These are phyloP conservation scores for Marmota monax DNA, from an alignment of 2,113 vertebrate species.

Conservation along the genomic window DNA sequence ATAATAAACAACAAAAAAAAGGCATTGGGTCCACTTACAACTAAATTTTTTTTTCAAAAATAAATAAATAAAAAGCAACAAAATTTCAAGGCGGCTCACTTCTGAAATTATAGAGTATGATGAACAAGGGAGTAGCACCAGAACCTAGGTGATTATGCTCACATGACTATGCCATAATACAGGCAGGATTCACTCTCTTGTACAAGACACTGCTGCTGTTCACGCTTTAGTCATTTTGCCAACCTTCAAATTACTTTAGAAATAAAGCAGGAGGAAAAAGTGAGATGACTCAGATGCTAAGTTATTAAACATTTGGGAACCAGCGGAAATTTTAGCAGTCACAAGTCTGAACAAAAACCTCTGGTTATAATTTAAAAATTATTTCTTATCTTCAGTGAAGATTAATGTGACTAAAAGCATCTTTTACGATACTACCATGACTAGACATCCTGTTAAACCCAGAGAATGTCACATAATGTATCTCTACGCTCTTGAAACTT, in stretches of 20 bases:
- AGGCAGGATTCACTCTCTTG: background rate
- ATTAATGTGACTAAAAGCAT: background rate
- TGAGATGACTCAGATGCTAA: conserved; percentile 1
- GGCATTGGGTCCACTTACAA: too few species aligned
- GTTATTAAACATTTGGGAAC: conserved; percentile 47
- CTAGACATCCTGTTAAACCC: background rate
- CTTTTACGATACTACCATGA: conserved; percentile 16
- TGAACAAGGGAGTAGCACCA: background rate
- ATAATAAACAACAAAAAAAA: too few species aligned
- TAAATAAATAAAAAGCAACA: background rate
- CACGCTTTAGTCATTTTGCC: background rate
- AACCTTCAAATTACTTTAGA: conserved; percentile 40
- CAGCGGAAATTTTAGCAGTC: conserved; percentile 47
- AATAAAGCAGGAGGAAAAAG: conserved; percentile 49
- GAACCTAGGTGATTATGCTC: background rate
- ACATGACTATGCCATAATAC: background rate
- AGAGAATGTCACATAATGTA: background rate
- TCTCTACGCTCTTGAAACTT: background rate
- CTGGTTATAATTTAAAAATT: conserved; percentile 48
- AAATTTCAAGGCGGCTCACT: background rate
- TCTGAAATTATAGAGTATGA: background rate
- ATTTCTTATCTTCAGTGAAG: conserved; percentile 38
- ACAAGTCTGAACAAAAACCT: conserved; percentile 52
- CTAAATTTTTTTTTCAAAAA: too few species aligned
- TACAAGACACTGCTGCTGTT: background rate